Evolutionary conservation across 53 echinoderm and acorn worm genomes (phyloP), one percentile per base, ranked within the genome.

Genomic region (Mesocentrotus franciscanus): DNA sequence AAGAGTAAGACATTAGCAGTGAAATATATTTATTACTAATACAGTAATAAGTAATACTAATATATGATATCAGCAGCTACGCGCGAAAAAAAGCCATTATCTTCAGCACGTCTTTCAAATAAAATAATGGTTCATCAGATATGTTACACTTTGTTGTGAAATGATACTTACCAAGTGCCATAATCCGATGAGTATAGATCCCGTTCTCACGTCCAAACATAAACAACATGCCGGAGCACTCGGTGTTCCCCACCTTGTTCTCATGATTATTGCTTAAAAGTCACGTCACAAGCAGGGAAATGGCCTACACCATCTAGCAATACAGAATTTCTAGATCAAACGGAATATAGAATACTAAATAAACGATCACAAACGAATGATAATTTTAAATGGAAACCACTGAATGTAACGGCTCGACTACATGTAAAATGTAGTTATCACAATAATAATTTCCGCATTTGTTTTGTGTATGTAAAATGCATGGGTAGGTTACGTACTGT

Each of bases 121-220:
- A 5, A 2, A 49, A 49, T 49, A 49, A 49, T 5, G 49, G 49
- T 49, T 49, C 49, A 49, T 49, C 49, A 49, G 3, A 49, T 49
- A 4, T 49, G 3, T 64, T n/a, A n/a, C n/a, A n/a, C 79, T 10
- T 56, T 55, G 7, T 56, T 78, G 30, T 78, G 6, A 49, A 49
- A 18, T 20, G 9, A 2, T n/a, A 81, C 97, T 97, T 96, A 98
- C 98, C 97, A 98, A 96, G 89, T 98, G 97, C 98, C 98, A 98
- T 49, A 97, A 85, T 93, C 97, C 98, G 79, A 98, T 98, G 62
- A 98, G 96, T 56, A 96, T 93, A 2, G 98, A 97, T 61, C 98
- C 98, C 4, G 97, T 97, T 30, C 98, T 92, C 71, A 98, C 98
- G 64, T 98, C 97, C 95, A 98, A 95, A 95, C 98, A 98, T 49